Percentiles rank a stretch among this genome's conserved stretches.
Conservation (phyloP, 2,888 invertebrate genomes). For the Malacosoma neustria region DNA sequence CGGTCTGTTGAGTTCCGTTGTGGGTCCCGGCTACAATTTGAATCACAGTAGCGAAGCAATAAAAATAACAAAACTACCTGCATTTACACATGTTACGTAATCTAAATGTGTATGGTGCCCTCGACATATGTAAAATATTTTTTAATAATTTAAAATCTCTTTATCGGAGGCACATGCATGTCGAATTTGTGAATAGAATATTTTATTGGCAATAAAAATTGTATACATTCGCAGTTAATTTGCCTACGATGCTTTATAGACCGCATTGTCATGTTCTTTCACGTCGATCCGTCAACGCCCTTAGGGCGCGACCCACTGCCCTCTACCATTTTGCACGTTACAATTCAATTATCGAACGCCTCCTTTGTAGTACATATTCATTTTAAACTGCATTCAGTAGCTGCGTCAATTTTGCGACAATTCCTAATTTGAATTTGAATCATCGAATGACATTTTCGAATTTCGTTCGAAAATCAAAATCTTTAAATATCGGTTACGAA, state of each 20-base stretch:
- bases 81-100: constrained; percentile 56
- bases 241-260: constrained; percentile 64
- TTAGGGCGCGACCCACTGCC: constrained; percentile 67
- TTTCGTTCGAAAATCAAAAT: constrained; percentile 15
- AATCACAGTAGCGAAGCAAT: constrained; percentile 43
- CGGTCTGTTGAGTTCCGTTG: constrained; percentile 55
- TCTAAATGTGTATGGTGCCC: constrained; percentile 40
- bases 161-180: constrained; percentile 53
- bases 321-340: constrained; percentile 47
- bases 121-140: constrained; percentile 71
- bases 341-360: constrained; percentile 55
- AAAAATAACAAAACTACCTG: constrained; percentile 46
- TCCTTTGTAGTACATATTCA: constrained; percentile 46
- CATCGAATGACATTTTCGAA: constrained; percentile 32
- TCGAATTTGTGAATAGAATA: constrained; percentile 58
- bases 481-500: constrained; percentile 51
- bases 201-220: constrained; percentile 68
- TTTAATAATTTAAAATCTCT: constrained; percentile 59
- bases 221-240: constrained; percentile 60
- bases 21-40: constrained; percentile 43
- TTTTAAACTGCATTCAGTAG: constrained; percentile 43
- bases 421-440: constrained; percentile 54
- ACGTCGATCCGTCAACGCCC: constrained; percentile 32
- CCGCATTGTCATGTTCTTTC: constrained; percentile 41
- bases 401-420: constrained; percentile 45